phyloP scores from a whole-genome alignment of 2,113 vertebrate genomes.

The Phalacrocorax brasilianus region DNA sequence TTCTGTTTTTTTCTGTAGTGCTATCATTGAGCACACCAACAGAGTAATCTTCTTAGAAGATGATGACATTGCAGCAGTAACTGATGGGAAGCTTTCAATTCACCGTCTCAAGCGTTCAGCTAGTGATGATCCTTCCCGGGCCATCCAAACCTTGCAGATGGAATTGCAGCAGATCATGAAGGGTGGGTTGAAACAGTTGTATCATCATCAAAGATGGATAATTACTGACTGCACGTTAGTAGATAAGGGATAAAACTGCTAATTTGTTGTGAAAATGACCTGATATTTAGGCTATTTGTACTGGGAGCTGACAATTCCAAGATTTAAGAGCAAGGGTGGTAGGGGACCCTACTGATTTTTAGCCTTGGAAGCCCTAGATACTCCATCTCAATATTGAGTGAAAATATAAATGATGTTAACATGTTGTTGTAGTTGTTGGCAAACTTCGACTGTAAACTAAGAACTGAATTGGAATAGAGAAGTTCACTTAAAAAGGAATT shows the following conservation, averaged over 20 bases:
- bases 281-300: not conserved
- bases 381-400: not conserved
- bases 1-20: conserved; percentile 67
- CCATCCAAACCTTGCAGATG: conserved; percentile 94
- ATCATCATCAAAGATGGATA: not conserved
- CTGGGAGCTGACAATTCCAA: not conserved
- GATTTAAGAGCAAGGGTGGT: not conserved
- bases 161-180: conserved; percentile 98
- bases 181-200: conserved; percentile 72
- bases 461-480: not conserved
- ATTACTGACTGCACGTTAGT: not conserved
- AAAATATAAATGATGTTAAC: not conserved
- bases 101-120: conserved; percentile 85
- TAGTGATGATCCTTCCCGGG: conserved; percentile 87
- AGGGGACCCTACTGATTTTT: not conserved
- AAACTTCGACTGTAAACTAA: not conserved
- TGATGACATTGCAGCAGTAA: conserved; percentile 88
- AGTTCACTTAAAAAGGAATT: not conserved
- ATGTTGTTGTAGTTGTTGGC: not conserved
- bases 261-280: not conserved
- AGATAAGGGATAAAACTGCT: not conserved
- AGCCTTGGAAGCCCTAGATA: not conserved
- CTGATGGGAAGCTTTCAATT: conserved; percentile 88
- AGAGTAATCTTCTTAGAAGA: conserved; percentile 94
- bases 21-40: conserved; percentile 96